Evolutionary conservation across 2,113 vertebrate species (phyloP), one percentile per base, ranked within the genome.

Genomic region (Eolophus roseicapilla): DNA sequence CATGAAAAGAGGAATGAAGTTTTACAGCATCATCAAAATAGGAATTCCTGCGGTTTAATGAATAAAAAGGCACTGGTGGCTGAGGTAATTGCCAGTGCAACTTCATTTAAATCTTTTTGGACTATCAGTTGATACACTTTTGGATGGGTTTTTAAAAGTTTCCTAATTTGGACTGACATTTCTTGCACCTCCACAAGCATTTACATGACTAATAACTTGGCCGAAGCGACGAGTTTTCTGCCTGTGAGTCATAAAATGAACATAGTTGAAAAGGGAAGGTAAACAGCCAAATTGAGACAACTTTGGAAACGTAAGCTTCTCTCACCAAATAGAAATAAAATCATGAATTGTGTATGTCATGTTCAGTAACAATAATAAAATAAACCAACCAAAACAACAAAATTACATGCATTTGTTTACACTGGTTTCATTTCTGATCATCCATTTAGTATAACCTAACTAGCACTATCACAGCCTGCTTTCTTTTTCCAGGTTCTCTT

Each of bases 151-250:
- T 83, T 93, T 46, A 75, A 37, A 95, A 93, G 79, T 86, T 91
- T 95, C 93, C 46, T 86, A 90, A 92, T 94, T 94, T 94, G 90
- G 71, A 63, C 75, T 96, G 95, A 95, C 90, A 96, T 94, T 97
- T 96, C 71, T 96, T 86, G 71, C 82, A 93, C 91, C 65, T 96
- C 44, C 83, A 85, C 94, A 69, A 94, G 41, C 92, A 95, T 92
- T 91, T 93, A 84, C 52, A 73, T 97, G 92, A 95, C 86, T 97
- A 96, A 96, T 64, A 91, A 69, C 86, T 93, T 96, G 95, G 93
- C 90, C 81, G 7, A 88, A 92, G 59, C 0, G 0, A 84, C 6
- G 78, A 47, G 52, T 62, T 94, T 90, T 88, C 55, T 84, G 80
- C 64, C 49, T 79, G 23, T 95, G 95, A 95, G 93, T 97, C 95